Evolutionary conservation across 2,888 invertebrate species (phyloP).

Genomic region (Tiliacea aurago): DNA sequence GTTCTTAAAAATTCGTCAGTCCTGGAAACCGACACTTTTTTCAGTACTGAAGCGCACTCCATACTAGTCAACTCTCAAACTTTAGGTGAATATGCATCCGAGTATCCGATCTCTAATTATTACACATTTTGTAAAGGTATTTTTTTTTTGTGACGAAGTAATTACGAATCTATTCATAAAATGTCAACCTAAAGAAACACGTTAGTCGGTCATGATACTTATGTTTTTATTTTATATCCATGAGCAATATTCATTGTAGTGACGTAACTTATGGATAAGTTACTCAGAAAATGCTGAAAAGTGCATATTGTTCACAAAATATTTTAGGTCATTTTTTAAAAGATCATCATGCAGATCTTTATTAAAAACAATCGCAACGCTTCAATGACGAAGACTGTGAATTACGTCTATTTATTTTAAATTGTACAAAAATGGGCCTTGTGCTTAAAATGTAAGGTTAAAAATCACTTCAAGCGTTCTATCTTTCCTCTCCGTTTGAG

Average conservation of each 20-base stretch:
- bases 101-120: too few species aligned
- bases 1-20: too few species aligned
- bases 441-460: constrained; percentile 40
- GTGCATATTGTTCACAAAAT: constrained; percentile 19
- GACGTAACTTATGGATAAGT: neutral
- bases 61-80: too few species aligned
- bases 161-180: constrained; percentile 13
- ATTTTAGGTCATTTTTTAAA: neutral
- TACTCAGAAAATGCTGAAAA: neutral
- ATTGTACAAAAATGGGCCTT: constrained; percentile 37
- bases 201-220: constrained; percentile 6
- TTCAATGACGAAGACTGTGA: constrained; percentile 41
- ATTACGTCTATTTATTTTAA: constrained; percentile 27
- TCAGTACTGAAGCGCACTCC: too few species aligned
- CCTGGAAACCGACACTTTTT: too few species aligned
- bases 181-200: neutral
- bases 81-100: too few species aligned
- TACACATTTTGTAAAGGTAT: constrained; percentile 28
- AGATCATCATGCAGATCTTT: constrained; percentile 8
- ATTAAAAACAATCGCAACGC: constrained; percentile 17
- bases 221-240: constrained; percentile 6
- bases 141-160: constrained; percentile 19
- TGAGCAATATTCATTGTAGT: constrained; percentile 26
- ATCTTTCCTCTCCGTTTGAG: constrained; percentile 58
- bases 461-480: constrained; percentile 44